These are phyloP conservation scores for Centropyge bicolor DNA, from an alignment of 2,797 vertebrate genomes.

Conservation along the genomic window DNA sequence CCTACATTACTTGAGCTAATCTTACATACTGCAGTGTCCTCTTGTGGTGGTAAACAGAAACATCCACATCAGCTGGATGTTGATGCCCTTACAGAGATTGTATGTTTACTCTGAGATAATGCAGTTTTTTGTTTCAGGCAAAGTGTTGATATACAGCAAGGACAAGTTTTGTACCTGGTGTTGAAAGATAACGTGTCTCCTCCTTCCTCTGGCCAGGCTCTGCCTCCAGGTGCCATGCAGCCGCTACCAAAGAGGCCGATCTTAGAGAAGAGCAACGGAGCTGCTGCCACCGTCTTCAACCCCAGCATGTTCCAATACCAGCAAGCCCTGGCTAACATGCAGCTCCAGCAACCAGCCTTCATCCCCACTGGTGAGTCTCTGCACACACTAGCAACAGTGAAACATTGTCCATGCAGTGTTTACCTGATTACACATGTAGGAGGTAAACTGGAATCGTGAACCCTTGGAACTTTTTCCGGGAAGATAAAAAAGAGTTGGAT, in stretches of 20 bases:
- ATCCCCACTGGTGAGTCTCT: slow-evolving; percentile 92
- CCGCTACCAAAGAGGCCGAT: slow-evolving; percentile 95
- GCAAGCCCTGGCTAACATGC: slow-evolving; percentile 97
- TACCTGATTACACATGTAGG: background rate
- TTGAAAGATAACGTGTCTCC: background rate
- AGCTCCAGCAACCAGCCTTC: slow-evolving; percentile 94
- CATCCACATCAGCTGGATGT: background rate
- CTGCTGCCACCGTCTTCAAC: slow-evolving; percentile 91
- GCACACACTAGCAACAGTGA: slow-evolving; percentile 35
- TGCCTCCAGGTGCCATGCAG: slow-evolving; percentile 92
- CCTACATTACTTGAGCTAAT: slow-evolving; percentile 29
- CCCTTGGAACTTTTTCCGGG: background rate
- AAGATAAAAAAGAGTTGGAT: background rate
- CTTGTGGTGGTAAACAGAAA: slow-evolving; percentile 67
- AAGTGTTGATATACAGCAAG: background rate
- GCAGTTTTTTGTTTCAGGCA: background rate
- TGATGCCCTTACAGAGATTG: background rate
- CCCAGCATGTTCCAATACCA: slow-evolving; percentile 98
- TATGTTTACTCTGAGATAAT: background rate
- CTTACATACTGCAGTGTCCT: slow-evolving; percentile 60
- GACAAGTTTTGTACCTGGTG: background rate
- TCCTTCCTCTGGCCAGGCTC: slow-evolving; percentile 81
- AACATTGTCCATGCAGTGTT: background rate
- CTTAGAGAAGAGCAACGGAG: slow-evolving; percentile 95
- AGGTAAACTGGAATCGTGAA: background rate